phyloP scores from a whole-genome alignment of 2,113 vertebrate species.

The Xyliphius kryptos region DNA sequence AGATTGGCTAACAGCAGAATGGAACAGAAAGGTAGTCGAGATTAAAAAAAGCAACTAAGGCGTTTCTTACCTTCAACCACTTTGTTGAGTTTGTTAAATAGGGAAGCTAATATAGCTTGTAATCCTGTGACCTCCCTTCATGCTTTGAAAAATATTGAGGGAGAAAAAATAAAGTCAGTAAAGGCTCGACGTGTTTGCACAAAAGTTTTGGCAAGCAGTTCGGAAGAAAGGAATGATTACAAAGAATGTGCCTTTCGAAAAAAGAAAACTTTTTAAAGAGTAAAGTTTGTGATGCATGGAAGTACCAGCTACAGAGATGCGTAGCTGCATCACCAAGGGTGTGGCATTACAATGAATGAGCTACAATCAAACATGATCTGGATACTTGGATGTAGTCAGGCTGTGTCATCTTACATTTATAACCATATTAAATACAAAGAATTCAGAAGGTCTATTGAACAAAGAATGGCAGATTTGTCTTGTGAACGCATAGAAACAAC shows the following conservation, averaged over 20 bases:
- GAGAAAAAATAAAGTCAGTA: neutral
- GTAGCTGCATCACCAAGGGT: neutral
- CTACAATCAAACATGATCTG: slow-evolving; percentile 1
- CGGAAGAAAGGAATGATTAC: neutral
- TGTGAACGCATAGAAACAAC: neutral
- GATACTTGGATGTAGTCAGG: slow-evolving; percentile 8
- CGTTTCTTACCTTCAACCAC: neutral
- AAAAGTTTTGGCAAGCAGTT: neutral
- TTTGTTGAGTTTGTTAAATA: neutral
- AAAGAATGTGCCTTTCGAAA: slow-evolving; percentile 5
- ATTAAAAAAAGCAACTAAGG: neutral
- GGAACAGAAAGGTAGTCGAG: slow-evolving; percentile 31
- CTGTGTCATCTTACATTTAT: slow-evolving; percentile 9
- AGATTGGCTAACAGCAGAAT: slow-evolving; percentile 28
- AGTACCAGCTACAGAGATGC: too few species aligned
- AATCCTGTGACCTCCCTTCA: slow-evolving; percentile 2
- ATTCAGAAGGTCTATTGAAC: neutral
- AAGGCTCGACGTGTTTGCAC: neutral
- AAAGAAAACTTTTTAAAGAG: neutral
- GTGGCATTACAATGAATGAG: slow-evolving; percentile 3
- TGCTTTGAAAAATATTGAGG: neutral
- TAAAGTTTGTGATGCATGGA: slow-evolving; percentile 18
- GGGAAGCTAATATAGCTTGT: neutral
- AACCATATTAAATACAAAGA: neutral
- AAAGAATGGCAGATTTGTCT: slow-evolving; percentile 8